These are phyloP conservation scores for Microcebus ravelobensis DNA, from an alignment of 2,113 vertebrate genomes.

Conservation along the genomic window DNA sequence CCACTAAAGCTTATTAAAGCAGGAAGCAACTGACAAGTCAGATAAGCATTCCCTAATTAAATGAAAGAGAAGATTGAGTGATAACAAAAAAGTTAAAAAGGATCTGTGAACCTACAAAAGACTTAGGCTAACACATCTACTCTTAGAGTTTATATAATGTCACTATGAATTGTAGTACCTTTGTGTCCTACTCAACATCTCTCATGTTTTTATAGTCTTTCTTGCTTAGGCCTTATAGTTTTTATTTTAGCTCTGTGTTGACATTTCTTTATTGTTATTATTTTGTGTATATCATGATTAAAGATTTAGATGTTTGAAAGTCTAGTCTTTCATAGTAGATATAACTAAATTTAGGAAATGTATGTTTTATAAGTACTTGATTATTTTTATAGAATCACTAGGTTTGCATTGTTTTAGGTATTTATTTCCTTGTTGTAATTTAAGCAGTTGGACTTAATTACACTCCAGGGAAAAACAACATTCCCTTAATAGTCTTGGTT, in stretches of 20 bases:
- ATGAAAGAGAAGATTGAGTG: slow-evolving; percentile 25
- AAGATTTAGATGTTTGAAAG: slow-evolving; percentile 31
- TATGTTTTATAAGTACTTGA: slow-evolving; percentile 40
- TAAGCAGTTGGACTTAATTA: slow-evolving; percentile 53
- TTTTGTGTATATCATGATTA: background rate
- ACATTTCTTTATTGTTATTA: background rate
- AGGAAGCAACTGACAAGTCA: slow-evolving; percentile 39
- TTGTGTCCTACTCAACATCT: background rate
- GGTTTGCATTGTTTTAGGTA: slow-evolving; percentile 34
- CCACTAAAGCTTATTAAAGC: slow-evolving; percentile 31
- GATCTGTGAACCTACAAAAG: slow-evolving; percentile 54
- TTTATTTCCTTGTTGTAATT: slow-evolving; percentile 56
- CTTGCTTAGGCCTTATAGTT: background rate
- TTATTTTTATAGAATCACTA: slow-evolving; percentile 41
- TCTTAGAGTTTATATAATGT: slow-evolving; percentile 68
- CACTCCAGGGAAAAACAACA: background rate
- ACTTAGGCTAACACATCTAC: slow-evolving; percentile 61
- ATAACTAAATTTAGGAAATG: slow-evolving; percentile 11
- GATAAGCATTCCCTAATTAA: slow-evolving; percentile 57
- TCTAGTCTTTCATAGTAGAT: background rate
- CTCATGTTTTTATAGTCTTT: background rate
- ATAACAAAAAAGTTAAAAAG: slow-evolving; percentile 52
- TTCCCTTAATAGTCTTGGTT: slow-evolving; percentile 41
- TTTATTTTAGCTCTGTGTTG: slow-evolving; percentile 38
- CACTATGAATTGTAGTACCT: background rate